Base-by-base conservation (phyloP, 2,888 invertebrate species). In the Trilocha varians region DNA sequence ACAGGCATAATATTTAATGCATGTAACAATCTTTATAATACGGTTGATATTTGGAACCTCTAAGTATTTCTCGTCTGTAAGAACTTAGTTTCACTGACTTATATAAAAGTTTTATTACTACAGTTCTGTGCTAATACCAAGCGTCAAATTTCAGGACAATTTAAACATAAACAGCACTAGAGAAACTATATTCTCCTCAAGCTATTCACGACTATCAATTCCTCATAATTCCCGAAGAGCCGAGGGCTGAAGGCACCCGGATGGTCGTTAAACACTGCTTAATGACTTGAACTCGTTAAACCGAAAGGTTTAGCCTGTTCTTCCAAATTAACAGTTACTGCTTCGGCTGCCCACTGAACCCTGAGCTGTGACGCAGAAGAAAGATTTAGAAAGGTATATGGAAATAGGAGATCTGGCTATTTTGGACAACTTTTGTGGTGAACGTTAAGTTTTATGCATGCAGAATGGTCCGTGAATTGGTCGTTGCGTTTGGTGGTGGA, bases 381-480 rank as follows among this genome's bases (percentile, higher is more conserved):
- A 4, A 25, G 11, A 25, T 25, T 1, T 25, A 6, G 46, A 56
- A 42, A 49, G 45, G 41, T 40, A 25, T 25, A 9, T 25, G 25
- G 25, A 25, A 11, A 11, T 25, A 25, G 44, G 39, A 46, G 70
- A 9, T 54, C 76, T 49, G 36, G 37, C 13, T 50, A 56, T 1
- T 18, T 36, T 71, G 75, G 78, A 17, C 42, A 40, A 50, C 57
- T 57, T 69, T 63, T 63, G 70, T 63, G 65, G 67, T 58, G 54
- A 53, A 60, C 75, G 71, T 78, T 73, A 78, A 78, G 62, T 78
- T 78, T 78, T 78, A 78, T 78, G 78, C 70, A 74, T 78, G 72
- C 58, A 61, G 57, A 78, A 78, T 73, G 67, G 74, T 72, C 68
- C 69, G 78, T 77, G 73, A 78, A 78, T 76, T 75, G 78, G 67